Evolutionary conservation across 2,888 invertebrate genomes (phyloP), one percentile per base, ranked within the genome.

Genomic region (Limnephilus lunatus): DNA sequence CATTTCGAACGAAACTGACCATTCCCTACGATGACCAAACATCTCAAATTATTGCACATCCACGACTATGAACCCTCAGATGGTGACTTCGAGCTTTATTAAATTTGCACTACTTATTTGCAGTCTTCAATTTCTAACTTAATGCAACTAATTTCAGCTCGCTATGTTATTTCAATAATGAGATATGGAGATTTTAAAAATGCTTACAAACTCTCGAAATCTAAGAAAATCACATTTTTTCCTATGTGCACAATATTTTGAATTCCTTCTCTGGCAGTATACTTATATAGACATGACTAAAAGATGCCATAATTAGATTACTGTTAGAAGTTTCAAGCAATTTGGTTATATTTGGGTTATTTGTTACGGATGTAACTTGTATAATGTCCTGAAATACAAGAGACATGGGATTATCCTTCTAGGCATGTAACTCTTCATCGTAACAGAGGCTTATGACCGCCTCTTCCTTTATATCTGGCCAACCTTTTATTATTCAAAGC

Each of bases 401-500:
- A 68, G n/a, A 68, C 68, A 68, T 68, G 68, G 68, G 14, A 32
- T 83, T 15, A 83, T 83, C 82, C 82, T 83, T 32, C 32, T 12
- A 32, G 32, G 19, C 82, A 83, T 83, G 82, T 83, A 83, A 15
- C 44, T 88, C 32, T 44, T 88, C 88, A 39, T 68, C 88, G 30
- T 88, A 35, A 88, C 15, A 31, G 68, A 68, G 32, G 68, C 39
- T 35, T 32, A 19, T 88, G 31, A 53, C 31, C 88, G 85, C 86
- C 81, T 85, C 86, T n/a, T 80, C 86, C 44, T 80, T 89, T 90
- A 53, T 90, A 82, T 68, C 91, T 82, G 53, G 86, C 90, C 44
- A 81, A 81, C 35, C 85, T 91, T 91, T 91, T 90, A 89, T 85
- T 91, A 93, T 93, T 91, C 93, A 93, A 31, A 81, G 82, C 91